Percentiles rank a stretch among this genome's conserved stretches.
phyloP scores from a whole-genome alignment of 2,888 invertebrate species.

The Zootermopsis nevadensis region DNA sequence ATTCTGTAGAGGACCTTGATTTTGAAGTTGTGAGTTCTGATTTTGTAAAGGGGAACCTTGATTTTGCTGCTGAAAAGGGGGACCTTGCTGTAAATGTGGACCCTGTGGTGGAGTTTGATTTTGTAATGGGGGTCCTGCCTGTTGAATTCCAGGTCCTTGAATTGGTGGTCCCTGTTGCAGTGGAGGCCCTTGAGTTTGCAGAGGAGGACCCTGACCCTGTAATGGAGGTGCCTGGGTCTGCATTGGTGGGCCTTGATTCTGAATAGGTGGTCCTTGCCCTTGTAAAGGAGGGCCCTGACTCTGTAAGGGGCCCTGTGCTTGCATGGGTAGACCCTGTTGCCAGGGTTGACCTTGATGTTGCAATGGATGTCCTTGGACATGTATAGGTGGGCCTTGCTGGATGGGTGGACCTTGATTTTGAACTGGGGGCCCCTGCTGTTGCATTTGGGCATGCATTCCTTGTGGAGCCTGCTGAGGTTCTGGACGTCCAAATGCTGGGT shows the following conservation, averaged over 20 bases:
- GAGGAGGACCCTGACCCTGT: slow-evolving; percentile 39
- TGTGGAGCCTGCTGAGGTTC: slow-evolving; percentile 38
- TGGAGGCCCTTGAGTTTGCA: slow-evolving; percentile 28
- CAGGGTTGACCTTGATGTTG: slow-evolving; percentile 38
- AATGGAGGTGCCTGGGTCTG: slow-evolving; percentile 36
- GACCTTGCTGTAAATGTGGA: slow-evolving; percentile 32
- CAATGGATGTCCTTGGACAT: background rate
- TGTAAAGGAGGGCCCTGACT: slow-evolving; percentile 42
- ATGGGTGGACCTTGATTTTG: slow-evolving; percentile 36
- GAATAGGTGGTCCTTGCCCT: slow-evolving; percentile 39
- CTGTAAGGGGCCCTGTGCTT: slow-evolving; percentile 22
- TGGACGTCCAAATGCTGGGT: slow-evolving; percentile 44
- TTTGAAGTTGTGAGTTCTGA: slow-evolving; percentile 20
- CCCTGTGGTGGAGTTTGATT: slow-evolving; percentile 29
- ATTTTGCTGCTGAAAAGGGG: slow-evolving; percentile 26
- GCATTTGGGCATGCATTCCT: slow-evolving; percentile 25
- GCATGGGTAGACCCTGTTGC: slow-evolving; percentile 31
- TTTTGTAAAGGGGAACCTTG: slow-evolving; percentile 40
- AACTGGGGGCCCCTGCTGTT: slow-evolving; percentile 12
- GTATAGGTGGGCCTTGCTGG: slow-evolving; percentile 35
- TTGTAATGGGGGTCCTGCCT: slow-evolving; percentile 32
- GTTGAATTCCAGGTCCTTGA: slow-evolving; percentile 39
- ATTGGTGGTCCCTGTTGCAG: slow-evolving; percentile 30
- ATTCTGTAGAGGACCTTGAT: slow-evolving; percentile 40
- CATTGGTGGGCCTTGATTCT: slow-evolving; percentile 41